Evolutionary conservation across 1,140 invertebrate species (phyloP), one percentile per base, ranked within the genome.

Genomic region (Pseudomyrmex pallidus): DNA sequence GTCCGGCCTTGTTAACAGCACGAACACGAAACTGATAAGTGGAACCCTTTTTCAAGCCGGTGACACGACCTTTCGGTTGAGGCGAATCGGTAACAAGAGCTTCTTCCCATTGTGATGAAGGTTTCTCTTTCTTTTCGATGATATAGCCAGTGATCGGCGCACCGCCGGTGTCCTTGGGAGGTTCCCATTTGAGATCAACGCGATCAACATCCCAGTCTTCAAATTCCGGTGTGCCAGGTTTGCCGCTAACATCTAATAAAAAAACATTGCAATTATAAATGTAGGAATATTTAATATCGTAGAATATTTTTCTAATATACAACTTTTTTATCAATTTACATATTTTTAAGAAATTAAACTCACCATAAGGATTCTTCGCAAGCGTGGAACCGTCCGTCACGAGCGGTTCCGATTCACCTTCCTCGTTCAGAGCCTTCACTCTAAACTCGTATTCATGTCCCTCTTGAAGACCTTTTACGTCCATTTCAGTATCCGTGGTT

Each of bases 391-490:
- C 96, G 57, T 98, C 98, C 13, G 98, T 98, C 90, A 98, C 97
- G 64, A 99, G 92, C 22, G 98, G 98, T 90, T 99, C 99, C 25
- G 98, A 99, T 94, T 99, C 98, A 3, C 99, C 99, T 95, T 99
- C 98, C 68, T 98, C 98, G 91, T 99, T 99, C 62, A 99, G 96
- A n/a, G 99, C 99, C 91, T 98, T 99, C 0, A 99, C 98, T 86
- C 99, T 96, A 95, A 99, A 99, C 93, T 99, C 96, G 94, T 99
- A 99, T 90, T 98, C 97, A 92, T 99, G 98, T 22, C 98, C 98
- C 92, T 98, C 98, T 90, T 97, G 96, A 62, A 99, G 95, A 63
- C 98, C 98, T 91, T 98, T 98, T 48, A 99, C 96, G 87, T 99
- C 97, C 95, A 98, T 96, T 94, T 98, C 97, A 0, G 98, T 97